Conservation (phyloP, 2,888 invertebrate species). For the Ormyrus thymus region DNA sequence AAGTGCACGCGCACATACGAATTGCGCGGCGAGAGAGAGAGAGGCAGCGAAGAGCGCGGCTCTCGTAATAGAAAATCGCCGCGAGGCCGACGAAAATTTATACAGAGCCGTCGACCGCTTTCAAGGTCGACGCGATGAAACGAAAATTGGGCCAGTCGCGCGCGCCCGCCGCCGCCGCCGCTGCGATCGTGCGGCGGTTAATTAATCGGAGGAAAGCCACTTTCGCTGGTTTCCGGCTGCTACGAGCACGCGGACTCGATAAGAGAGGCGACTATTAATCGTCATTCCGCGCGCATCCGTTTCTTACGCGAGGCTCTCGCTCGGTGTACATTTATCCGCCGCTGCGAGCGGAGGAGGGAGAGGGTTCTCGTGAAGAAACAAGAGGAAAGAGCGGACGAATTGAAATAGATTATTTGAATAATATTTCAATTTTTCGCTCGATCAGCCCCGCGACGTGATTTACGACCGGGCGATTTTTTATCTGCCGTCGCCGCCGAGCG, state of each 20-base stretch:
- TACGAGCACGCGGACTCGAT: not conserved
- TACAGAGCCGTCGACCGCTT: not conserved
- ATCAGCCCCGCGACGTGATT: too few relatives aligned
- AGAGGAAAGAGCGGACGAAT: not conserved
- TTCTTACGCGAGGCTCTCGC: too few relatives aligned
- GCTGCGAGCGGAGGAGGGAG: not conserved
- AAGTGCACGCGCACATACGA: too few relatives aligned
- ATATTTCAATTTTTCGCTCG: too few relatives aligned
- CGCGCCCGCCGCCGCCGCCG: not conserved
- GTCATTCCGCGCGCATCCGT: not conserved
- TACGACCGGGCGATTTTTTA: too few relatives aligned
- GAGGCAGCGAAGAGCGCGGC: too few relatives aligned
- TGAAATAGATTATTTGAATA: too few relatives aligned
- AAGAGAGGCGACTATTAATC: not conserved
- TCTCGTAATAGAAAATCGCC: too few relatives aligned
- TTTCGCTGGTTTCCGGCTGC: constrained; percentile 36
- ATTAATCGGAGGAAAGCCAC: constrained; percentile 45
- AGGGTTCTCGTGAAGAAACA: not conserved
- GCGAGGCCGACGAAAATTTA: too few relatives aligned
- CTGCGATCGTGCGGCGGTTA: constrained; percentile 6
- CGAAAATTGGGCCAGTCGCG: not conserved
- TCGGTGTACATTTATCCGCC: not conserved
- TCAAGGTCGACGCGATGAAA: constrained; percentile 5
- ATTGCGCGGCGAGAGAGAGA: too few relatives aligned
- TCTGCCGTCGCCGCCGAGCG: too few relatives aligned